A percentile compares a stretch with the other conserved stretches of the same genome.
These are phyloP conservation scores for Pammene aurita DNA, from an alignment of 2,888 invertebrate species.

Conservation along the genomic window DNA sequence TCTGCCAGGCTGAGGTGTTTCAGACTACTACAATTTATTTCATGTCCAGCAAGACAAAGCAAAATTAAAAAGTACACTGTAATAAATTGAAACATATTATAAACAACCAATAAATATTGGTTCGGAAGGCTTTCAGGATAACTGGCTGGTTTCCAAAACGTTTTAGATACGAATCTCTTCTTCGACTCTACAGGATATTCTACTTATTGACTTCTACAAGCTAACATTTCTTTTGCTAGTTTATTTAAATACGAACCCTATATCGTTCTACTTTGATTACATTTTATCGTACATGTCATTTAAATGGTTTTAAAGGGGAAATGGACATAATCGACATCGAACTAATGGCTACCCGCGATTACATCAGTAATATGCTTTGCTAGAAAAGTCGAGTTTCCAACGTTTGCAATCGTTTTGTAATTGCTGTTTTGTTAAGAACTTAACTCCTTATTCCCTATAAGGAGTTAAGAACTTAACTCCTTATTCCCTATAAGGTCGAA, in stretches of 20 bases:
- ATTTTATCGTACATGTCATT: background rate
- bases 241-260: background rate
- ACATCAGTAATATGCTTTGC: constrained; percentile 14
- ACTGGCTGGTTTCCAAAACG: constrained; percentile 73
- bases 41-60: constrained; percentile 42
- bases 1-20: too few relatives aligned
- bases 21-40: background rate
- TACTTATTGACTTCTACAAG: background rate
- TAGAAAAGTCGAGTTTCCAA: constrained; percentile 20
- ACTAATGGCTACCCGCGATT: constrained; percentile 52
- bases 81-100: constrained; percentile 77
- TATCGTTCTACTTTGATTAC: background rate
- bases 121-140: constrained; percentile 61
- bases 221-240: background rate
- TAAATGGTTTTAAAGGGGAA: constrained; percentile 8
- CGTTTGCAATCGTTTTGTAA: constrained; percentile 15
- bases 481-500: too few relatives aligned
- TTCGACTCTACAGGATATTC: constrained; percentile 44
- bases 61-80: constrained; percentile 46
- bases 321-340: constrained; percentile 62
- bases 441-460: too few relatives aligned
- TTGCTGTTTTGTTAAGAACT: too few relatives aligned
- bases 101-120: constrained; percentile 75
- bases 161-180: constrained; percentile 67
- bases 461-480: too few relatives aligned